These are phyloP conservation scores for Luidia sarsii DNA, from an alignment of 53 echinoderm and acorn worm species.

Conservation along the genomic window DNA sequence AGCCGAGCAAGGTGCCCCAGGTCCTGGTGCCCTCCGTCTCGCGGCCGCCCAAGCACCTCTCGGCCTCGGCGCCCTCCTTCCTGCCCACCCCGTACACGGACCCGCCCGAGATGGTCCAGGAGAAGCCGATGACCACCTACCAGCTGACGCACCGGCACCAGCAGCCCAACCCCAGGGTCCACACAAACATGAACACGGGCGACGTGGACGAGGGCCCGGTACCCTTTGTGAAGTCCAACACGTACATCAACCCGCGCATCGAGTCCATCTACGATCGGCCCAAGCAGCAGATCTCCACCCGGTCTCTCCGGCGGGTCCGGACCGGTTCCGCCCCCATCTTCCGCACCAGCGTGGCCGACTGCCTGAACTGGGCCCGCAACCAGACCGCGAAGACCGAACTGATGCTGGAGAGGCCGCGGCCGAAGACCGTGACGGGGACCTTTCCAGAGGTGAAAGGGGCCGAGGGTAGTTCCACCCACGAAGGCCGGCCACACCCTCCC, in stretches of 20 bases:
- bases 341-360: constrained; percentile 86
- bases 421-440: constrained; percentile 69
- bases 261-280: constrained; percentile 84
- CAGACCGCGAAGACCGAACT: constrained; percentile 19
- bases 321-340: constrained; percentile 76
- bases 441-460: constrained; percentile 56
- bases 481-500: neutral
- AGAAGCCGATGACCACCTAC: constrained; percentile 77
- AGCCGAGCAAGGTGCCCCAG: constrained; percentile 56
- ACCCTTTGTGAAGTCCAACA: constrained; percentile 67
- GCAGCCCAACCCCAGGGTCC: constrained; percentile 80
- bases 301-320: constrained; percentile 62
- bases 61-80: constrained; percentile 41
- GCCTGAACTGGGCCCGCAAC: constrained; percentile 80
- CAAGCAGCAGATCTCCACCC: constrained; percentile 41
- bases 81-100: constrained; percentile 72
- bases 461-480: neutral
- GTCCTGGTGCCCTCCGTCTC: constrained; percentile 70
- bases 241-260: constrained; percentile 76
- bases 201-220: constrained; percentile 50
- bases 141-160: constrained; percentile 74
- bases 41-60: constrained; percentile 20
- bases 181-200: constrained; percentile 97
- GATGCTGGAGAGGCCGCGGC: constrained; percentile 33
- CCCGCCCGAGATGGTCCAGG: constrained; percentile 55